Percentiles rank a stretch among this genome's conserved stretches.
These are phyloP conservation scores for Tetraodon nigroviridis DNA, from an alignment of 2,113 vertebrate genomes.

Conservation along the genomic window DNA sequence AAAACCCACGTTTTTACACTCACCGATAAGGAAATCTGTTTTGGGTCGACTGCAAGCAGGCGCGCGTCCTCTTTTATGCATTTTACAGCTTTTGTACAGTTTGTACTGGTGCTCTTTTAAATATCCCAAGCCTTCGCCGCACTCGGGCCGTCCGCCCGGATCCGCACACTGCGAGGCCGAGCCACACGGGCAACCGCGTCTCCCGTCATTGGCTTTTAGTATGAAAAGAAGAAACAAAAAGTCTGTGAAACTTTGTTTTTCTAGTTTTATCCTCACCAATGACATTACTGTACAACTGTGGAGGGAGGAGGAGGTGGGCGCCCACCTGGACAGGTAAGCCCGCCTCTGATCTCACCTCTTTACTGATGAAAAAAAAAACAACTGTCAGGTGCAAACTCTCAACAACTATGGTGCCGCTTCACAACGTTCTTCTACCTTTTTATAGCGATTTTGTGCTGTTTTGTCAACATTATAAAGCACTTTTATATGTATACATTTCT, in stretches of 20 bases:
- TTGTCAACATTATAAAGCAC: slow-evolving; percentile 78
- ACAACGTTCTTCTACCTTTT: slow-evolving; percentile 77
- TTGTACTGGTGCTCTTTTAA: slow-evolving; percentile 81
- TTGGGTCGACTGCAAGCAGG: slow-evolving; percentile 41
- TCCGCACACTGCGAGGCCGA: slow-evolving; percentile 70
- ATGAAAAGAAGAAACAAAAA: slow-evolving; percentile 55
- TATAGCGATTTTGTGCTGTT: slow-evolving; percentile 78
- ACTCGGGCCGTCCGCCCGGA: slow-evolving; percentile 65
- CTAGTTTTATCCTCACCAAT: slow-evolving; percentile 75
- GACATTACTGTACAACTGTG: slow-evolving; percentile 78
- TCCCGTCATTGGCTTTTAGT: slow-evolving; percentile 63
- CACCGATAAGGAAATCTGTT: slow-evolving; percentile 23
- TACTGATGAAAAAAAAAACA: slow-evolving; percentile 55
- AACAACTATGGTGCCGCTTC: slow-evolving; percentile 77
- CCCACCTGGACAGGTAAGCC: not conserved
- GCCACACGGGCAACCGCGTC: slow-evolving; percentile 78
- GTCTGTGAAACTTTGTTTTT: slow-evolving; percentile 74
- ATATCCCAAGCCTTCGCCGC: slow-evolving; percentile 70
- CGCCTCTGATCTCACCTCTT: slow-evolving; percentile 35
- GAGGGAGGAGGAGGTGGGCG: not conserved
- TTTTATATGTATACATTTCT: slow-evolving; percentile 76
- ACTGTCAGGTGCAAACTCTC: slow-evolving; percentile 75
- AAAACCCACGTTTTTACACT: slow-evolving; percentile 35
- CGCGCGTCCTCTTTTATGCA: slow-evolving; percentile 59
- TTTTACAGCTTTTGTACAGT: slow-evolving; percentile 71